Base-by-base conservation (phyloP, 2,888 invertebrate species). In the Zeuzera pyrina region DNA sequence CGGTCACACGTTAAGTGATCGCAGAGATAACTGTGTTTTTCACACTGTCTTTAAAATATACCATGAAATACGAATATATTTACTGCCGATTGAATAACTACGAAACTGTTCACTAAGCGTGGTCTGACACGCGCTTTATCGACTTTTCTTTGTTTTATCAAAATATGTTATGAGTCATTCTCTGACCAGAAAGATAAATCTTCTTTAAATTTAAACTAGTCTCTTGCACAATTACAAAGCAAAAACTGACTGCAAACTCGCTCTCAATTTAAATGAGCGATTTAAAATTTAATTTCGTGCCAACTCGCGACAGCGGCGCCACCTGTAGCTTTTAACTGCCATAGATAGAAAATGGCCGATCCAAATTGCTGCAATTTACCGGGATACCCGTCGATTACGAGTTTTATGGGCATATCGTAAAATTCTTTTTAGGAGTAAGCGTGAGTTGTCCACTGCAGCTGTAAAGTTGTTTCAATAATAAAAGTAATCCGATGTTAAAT, bases 381-480 rank as follows among this genome's bases (percentile, higher is more conserved):
- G 32, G 39, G 44, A 52, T 49, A 55, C 50, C 45, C 52, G 43
- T 34, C 57, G 57, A 63, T 66, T 61, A 63, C 57, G 39, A 42
- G 42, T 57, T 65, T 61, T 62, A 65, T 50, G 48, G 45, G 32
- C 34, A 33, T 31, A 33, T 52, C 64, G 52, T 66, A 62, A 64
- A 66, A 49, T 41, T 42, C 42, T 50, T 54, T 34, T 35, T 40
- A 45, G 43, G 45, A 40, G 30, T 25, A 33, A 10, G n/a, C n/a
- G 21, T 30, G 29, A 16, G 32, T 35, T 37, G 46, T 44, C 39
- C 41, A 49, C 41, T 50, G 41, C 35, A 35, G 35, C 44, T 53
- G 46, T 49, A 49, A 55, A 51, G 33, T 42, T 40, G 35, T 43
- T 34, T 30, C 25, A 34, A 36, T 40, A 39, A 45, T 43, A 57